Evolutionary conservation across 2,888 invertebrate genomes (phyloP), one percentile per base, ranked within the genome.

Genomic region (Hoplodrina blanda): DNA sequence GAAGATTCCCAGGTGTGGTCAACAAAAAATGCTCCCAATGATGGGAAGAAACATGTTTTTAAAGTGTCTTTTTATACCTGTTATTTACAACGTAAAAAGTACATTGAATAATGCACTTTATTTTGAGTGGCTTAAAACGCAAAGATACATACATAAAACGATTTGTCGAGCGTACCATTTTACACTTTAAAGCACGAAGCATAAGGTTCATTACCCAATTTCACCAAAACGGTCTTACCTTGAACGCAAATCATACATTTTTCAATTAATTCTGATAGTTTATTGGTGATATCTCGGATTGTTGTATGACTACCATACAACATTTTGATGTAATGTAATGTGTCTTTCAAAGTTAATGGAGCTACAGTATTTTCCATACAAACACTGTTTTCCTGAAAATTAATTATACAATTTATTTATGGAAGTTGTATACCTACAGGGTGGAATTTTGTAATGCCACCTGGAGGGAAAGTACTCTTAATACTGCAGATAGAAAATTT

Each of bases 291-390:
- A 1, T 63, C 62, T 33, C 57, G 80, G 0, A 89, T 44, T 1
- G 67, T 65, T 3, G 70, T 10, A 44, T 88, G 56, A 0, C 70
- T 62, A 11, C 62, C 64, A 46, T 86, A 88, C 19, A 84, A 25
- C 25, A 79, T 71, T 46, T 80, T 80, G 0, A 86, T 33, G 56
- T 75, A 79, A 15, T 81, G 80, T 0, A 90, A 56, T 0, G 80
- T 84, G 19, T 90, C 90, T 4, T 71, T 70, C 1, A 91, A 37
- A 1, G 82, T 80, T 76, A 84, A 83, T 0, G 86, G 87, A 0
- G 84, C 75, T 0, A 70, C 46, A 1, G 81, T 68, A 0, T 66
- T 61, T 0, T 70, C 67, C 0, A 73, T 63, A 5, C 67, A 65
- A 1, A 69, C 37, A 13, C 25, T 19, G 25, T 81, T 73, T 53